A percentile compares a stretch with the other conserved stretches of the same genome.
Evolutionary conservation across 2,113 vertebrate genomes (phyloP).

Genomic region (Lanius ludovicianus): DNA sequence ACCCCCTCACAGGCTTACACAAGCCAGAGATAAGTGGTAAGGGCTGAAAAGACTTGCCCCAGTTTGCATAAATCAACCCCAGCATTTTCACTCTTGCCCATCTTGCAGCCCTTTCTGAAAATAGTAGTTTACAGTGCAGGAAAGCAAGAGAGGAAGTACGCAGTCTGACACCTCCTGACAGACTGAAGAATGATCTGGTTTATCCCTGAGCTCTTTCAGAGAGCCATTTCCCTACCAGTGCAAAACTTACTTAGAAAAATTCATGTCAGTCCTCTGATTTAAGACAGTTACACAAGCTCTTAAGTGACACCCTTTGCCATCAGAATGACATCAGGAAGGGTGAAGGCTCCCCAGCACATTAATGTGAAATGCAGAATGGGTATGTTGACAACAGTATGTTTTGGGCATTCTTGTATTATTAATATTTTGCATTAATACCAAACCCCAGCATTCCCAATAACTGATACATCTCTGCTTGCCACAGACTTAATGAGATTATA

Average conservation of each 20-base stretch:
- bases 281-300: neutral
- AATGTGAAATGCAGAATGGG: neutral
- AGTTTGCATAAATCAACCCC: neutral
- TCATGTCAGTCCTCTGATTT: neutral
- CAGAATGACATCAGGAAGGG: neutral
- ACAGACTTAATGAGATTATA: fast-evolving
- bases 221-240: neutral
- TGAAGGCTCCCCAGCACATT: neutral
- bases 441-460: neutral
- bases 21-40: too few species aligned
- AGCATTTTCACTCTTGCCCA: neutral
- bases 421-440: neutral
- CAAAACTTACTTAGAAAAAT: neutral
- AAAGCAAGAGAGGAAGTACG: neutral
- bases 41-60: neutral
- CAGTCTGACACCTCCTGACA: neutral
- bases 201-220: neutral
- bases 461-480: neutral
- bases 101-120: neutral
- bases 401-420: fast-evolving
- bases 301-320: neutral
- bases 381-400: neutral
- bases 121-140: neutral
- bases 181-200: neutral
- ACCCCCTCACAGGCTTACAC: neutral